These are phyloP conservation scores for Cydia splendana DNA, from an alignment of 1,140 invertebrate species.

Conservation along the genomic window DNA sequence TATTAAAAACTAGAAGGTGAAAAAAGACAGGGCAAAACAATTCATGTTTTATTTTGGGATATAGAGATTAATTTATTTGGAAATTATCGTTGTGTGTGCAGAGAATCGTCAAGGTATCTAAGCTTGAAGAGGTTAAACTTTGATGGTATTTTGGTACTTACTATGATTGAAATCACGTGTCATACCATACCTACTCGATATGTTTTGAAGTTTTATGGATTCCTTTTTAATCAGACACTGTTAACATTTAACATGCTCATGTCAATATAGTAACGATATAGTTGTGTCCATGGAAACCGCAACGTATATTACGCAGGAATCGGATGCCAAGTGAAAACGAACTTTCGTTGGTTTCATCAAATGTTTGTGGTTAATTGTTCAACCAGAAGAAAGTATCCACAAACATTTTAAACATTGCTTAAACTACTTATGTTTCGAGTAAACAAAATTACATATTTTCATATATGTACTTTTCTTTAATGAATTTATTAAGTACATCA, in stretches of 20 bases:
- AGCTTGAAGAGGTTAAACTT: too few species aligned
- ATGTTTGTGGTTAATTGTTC: slow-evolving; percentile 20
- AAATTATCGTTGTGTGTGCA: too few species aligned
- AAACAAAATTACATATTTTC: too few species aligned
- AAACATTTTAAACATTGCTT: neutral
- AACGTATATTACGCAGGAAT: neutral
- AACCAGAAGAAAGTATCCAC: neutral
- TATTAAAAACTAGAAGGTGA: too few species aligned
- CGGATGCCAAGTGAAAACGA: slow-evolving; percentile 31
- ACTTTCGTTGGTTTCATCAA: slow-evolving; percentile 22
- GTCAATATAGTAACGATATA: neutral
- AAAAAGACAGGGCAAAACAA: too few species aligned
- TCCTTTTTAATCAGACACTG: neutral
- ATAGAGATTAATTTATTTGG: too few species aligned
- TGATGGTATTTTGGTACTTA: too few species aligned
- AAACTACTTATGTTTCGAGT: neutral
- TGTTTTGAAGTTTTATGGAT: too few species aligned
- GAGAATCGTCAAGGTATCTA: too few species aligned
- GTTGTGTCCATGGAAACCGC: slow-evolving; percentile 9
- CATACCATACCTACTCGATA: too few species aligned
- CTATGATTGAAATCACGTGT: too few species aligned
- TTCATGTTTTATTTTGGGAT: too few species aligned
- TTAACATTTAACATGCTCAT: neutral
- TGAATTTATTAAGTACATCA: neutral
- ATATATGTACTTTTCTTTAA: neutral